Evolutionary conservation across 2,888 invertebrate genomes (phyloP), one percentile per base, ranked within the genome.

Genomic region (Stenolophus ochropezus): DNA sequence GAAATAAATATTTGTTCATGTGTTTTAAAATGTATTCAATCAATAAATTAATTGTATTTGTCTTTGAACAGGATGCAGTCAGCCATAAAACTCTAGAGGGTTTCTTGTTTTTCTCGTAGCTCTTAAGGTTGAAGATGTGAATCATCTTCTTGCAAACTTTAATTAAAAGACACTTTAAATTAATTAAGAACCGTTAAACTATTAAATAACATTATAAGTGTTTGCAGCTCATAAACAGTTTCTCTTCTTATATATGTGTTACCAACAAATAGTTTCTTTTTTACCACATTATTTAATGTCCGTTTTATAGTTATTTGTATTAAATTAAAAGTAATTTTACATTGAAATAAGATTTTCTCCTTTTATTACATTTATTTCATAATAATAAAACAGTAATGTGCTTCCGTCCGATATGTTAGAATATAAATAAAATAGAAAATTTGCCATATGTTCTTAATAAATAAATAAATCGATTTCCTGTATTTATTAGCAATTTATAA

Each of bases 211-310:
- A 23, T 61, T 61, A n/a, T 51, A 16, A n/a, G 0, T 51, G 51
- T 51, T 51, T 61, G 4, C 25, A 25, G 25, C 23, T 11, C 23
- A 23, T 23, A 61, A 56, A 21, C 3, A 11, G 14, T 61, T 61
- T 61, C 61, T 61, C 61, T 25, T 61, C 61, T 61, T 61, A 25
- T 23, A 61, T 61, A 14, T 61, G 20, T n/a, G 11, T 25, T 61
- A 25, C 11, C 23, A 61, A 61, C 25, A 25, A 25, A 23, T 61
- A 61, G 61, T 61, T 61, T 61, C 61, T 23, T 42, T 23, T 14
- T 61, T 61, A 61, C 11, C 61, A 61, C 61, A 23, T 27, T n/a
- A 61, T 61, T 61, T 61, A 61, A 61, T 23, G 25, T 61, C 25
- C n/a, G 4, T 61, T 61, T 61, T 61, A 61, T 25, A 61, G 2